Base-by-base conservation (phyloP, 2,888 invertebrate genomes). In the Tetanocera ferruginea region DNA sequence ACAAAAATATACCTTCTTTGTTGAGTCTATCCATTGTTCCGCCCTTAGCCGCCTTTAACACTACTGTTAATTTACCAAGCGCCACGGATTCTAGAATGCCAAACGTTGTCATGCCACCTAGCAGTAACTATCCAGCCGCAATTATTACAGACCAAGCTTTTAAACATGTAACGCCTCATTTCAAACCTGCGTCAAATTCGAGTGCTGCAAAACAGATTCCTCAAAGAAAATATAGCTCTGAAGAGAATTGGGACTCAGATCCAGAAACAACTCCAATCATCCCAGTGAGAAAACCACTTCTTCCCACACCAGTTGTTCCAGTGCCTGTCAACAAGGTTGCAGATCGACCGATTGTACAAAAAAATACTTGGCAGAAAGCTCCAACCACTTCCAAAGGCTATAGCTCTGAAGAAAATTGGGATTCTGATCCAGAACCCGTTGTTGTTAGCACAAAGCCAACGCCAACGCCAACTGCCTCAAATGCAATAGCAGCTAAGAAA, bases 341-440 rank as follows among this genome's bases (percentile, higher is more conserved):
- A 43, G 14, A 43, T 43, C 43, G 1, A 43, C 37, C 49, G 0
- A 4, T 43, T 34, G 11, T 31, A 31, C 31, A 60, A 37, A 37
- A 28, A 31, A 5, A 17, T 28, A 37, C 17, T 0, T 17, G 6
- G 17, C 60, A 74, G 64, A 64, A 19, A 2, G 37, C 34, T 28
- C 25, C 62, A 72, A 19, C 55, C 0, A 60, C 62, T 19, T 17
- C 25, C 49, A 60, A 31, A 14, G 52, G 37, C 51, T 66, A 76
- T 51, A 74, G 80, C 37, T 73, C 81, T 1, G 83, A 83, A 73
- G 83, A 83, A 76, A 82, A 83, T 78, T 83, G 83, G 83, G 83
- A 83, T 51, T 80, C 82, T 0, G 82, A 83, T 34, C 79, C 79
- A 3, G 80, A 83, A 49, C 57, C 66, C 51, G 49, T 11, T 11